Percentiles rank a stretch among this genome's conserved stretches.
Conservation (phyloP, 2,797 vertebrate genomes). For the Oryzias dopingdopingensis region DNA sequence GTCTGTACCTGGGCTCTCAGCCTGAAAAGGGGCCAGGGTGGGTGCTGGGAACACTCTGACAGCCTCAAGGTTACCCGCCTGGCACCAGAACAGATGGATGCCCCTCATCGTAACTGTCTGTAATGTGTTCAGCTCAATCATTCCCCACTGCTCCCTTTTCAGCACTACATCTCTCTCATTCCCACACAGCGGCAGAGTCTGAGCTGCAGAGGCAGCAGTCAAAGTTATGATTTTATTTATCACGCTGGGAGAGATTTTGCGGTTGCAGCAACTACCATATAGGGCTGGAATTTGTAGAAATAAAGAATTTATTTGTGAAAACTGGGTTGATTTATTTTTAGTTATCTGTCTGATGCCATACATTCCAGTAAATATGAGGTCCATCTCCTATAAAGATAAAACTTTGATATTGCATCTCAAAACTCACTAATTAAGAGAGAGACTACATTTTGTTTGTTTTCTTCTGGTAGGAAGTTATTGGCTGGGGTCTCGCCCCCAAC, state of each 20-base stretch:
- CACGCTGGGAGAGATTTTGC: background rate
- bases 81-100: constrained; percentile 71
- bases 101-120: constrained; percentile 62
- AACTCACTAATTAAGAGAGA: no score
- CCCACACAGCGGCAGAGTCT: constrained; percentile 20
- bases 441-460: no score
- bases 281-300: background rate
- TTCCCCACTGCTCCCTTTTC: constrained; percentile 18
- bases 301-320: background rate
- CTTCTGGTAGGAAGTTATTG: no score
- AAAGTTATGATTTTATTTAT: constrained; percentile 22
- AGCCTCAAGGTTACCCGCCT: constrained; percentile 74
- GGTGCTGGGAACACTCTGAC: constrained; percentile 54
- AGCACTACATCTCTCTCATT: constrained; percentile 38
- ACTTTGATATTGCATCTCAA: no score
- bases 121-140: constrained; percentile 73
- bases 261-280: background rate
- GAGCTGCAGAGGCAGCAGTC: constrained; percentile 18
- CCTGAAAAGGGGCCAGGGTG: constrained; percentile 42
- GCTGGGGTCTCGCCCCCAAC: no score
- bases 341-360: background rate
- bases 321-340: background rate
- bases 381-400: no score
- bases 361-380: no score
- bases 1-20: constrained; percentile 50